A percentile compares a stretch with the other conserved stretches of the same genome.
Conservation (phyloP, 2,888 invertebrate genomes). For the Aphodius granarius region DNA sequence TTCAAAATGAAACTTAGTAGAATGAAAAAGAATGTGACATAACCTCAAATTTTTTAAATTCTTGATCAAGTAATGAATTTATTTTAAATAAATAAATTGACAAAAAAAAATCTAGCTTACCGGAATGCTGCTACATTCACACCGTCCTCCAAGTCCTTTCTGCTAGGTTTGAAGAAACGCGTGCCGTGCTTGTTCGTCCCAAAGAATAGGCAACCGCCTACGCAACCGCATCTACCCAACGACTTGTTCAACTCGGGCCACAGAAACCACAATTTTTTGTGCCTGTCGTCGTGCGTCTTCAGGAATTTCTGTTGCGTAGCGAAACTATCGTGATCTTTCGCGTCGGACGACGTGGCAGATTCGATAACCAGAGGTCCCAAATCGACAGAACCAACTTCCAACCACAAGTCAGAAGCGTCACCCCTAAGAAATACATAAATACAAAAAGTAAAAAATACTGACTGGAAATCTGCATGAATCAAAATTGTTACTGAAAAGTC, state of each 20-base stretch:
- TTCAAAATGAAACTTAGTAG: neutral
- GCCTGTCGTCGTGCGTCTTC: conserved; percentile 80
- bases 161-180: conserved; percentile 83
- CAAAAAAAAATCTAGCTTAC: conserved; percentile 43
- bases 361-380: conserved; percentile 89
- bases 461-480: too few species aligned
- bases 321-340: conserved; percentile 73
- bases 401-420: conserved; percentile 73
- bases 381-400: conserved; percentile 89
- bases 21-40: neutral
- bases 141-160: conserved; percentile 79
- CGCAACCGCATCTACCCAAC: conserved; percentile 83
- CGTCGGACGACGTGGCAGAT: conserved; percentile 75
- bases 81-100: neutral
- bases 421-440: conserved; percentile 36
- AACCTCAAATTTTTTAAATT: neutral
- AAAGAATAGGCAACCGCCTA: conserved; percentile 94
- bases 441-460: too few species aligned
- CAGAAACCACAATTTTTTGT: conserved; percentile 90
- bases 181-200: conserved; percentile 89
- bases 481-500: too few species aligned
- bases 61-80: neutral
- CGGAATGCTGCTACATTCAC: conserved; percentile 80
- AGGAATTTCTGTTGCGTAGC: conserved; percentile 80
- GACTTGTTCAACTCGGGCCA: conserved; percentile 76